Percentiles rank a stretch among this genome's conserved stretches.
phyloP scores from a whole-genome alignment of 2,113 vertebrate genomes.

The Boleophthalmus pectinirostris region DNA sequence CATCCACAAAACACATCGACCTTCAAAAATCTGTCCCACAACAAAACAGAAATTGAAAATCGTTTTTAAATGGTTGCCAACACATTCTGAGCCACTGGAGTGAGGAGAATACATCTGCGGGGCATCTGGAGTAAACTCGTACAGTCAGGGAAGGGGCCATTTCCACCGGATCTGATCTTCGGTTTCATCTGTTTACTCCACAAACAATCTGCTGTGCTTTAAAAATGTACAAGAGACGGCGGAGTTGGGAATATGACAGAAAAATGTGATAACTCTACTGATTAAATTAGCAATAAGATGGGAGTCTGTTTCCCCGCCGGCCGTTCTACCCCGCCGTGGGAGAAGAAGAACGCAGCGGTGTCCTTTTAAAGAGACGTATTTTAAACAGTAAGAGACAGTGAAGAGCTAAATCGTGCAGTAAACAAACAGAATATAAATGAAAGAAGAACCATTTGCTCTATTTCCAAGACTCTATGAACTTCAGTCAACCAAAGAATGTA shows the following conservation, averaged over 20 bases:
- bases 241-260: neutral
- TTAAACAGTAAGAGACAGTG: too few species aligned
- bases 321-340: too few species aligned
- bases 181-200: neutral
- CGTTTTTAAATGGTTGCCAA: neutral
- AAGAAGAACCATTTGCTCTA: neutral
- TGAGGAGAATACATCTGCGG: neutral
- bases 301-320: neutral
- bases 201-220: neutral
- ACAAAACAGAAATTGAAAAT: too few species aligned
- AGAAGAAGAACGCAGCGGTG: neutral
- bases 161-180: neutral
- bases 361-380: neutral
- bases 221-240: neutral
- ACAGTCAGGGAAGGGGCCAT: neutral
- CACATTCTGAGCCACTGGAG: constrained; percentile 12
- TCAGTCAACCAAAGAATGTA: too few species aligned
- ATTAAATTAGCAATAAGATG: neutral
- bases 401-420: too few species aligned
- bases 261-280: neutral
- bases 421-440: neutral
- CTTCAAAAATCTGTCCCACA: too few species aligned
- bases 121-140: neutral
- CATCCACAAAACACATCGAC: too few species aligned
- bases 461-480: neutral